Base-by-base conservation (phyloP, 2,797 vertebrate species). In the Odontamblyopus rebecca region DNA sequence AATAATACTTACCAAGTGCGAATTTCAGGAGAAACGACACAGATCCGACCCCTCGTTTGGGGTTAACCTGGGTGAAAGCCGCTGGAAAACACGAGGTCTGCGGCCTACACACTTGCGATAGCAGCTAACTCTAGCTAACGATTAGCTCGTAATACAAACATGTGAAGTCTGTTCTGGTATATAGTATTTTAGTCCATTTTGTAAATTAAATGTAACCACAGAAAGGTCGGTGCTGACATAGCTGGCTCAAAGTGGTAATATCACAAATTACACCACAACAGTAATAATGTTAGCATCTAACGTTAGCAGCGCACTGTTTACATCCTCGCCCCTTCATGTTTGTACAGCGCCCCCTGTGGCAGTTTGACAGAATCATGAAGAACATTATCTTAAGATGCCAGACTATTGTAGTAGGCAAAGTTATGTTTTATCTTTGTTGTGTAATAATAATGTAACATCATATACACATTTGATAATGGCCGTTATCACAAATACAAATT, bases 51-150 rank as follows among this genome's bases (percentile, higher is more conserved):
- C 59, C 26, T 9, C 3, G 19, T 41, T 54, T 23, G 23, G 23
- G 4, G n/a, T 57, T 26, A 26, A 5, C 19, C n/a, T 3, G n/a
- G 62, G 38, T 15, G 61, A 64, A 15, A 23, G 8, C 13, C 27
- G 27, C 48, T 53, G 48, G 65, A 67, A 67, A 67, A 67, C 65
- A 67, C 65, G 65, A 67, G 65, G 65, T 67, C 50, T 13, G 27
- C 65, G 65, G 65, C 65, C 65, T 67, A 19, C 18, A 6, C 2
- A 15, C 26, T 50, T 48, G 0, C 4, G 7, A 8, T 30, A 66
- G 29, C 50, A 12, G 48, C 50, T 53, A 67, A 5, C 16, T 9
- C 11, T 29, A 29, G n/a, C 26, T 60, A 44, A 44, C 23, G 38
- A 44, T 29, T 41, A 44, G 38, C 19, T 44, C 23, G 4, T 27